Conservation (phyloP, 2,797 vertebrate genomes). For the Acanthis flammea region DNA sequence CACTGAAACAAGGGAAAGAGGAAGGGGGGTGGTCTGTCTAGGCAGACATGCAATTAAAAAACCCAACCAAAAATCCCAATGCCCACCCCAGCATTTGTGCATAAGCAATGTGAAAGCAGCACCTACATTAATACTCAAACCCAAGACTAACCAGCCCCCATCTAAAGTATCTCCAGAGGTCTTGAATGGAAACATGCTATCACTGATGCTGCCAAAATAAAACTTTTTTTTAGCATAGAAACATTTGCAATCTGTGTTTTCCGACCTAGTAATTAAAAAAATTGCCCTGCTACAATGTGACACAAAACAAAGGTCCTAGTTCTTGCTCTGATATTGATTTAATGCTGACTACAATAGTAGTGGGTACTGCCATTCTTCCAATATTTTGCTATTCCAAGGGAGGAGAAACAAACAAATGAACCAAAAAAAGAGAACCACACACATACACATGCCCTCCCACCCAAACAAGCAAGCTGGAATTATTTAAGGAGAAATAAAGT, state of each 20-base stretch:
- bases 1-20: not conserved
- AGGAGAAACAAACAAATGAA: not conserved
- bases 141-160: not conserved
- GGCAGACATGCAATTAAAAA: not conserved
- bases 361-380: not conserved
- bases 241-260: not conserved
- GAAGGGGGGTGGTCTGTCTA: not conserved
- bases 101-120: not conserved
- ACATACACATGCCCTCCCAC: rapidly evolving
- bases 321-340: not conserved
- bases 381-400: not conserved
- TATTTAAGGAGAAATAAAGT: slow-evolving; percentile 58
- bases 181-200: not conserved
- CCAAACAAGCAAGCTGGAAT: slow-evolving; percentile 35
- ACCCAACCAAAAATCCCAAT: rapidly evolving
- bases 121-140: not conserved
- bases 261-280: not conserved
- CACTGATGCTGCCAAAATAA: not conserved
- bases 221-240: not conserved
- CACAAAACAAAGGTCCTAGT: not conserved
- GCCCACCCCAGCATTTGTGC: not conserved
- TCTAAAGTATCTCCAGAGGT: not conserved
- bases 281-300: not conserved
- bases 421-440: not conserved
- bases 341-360: not conserved